These are phyloP conservation scores for Heterodera carotae DNA, from an alignment of 1,140 invertebrate genomes.

Conservation along the genomic window DNA sequence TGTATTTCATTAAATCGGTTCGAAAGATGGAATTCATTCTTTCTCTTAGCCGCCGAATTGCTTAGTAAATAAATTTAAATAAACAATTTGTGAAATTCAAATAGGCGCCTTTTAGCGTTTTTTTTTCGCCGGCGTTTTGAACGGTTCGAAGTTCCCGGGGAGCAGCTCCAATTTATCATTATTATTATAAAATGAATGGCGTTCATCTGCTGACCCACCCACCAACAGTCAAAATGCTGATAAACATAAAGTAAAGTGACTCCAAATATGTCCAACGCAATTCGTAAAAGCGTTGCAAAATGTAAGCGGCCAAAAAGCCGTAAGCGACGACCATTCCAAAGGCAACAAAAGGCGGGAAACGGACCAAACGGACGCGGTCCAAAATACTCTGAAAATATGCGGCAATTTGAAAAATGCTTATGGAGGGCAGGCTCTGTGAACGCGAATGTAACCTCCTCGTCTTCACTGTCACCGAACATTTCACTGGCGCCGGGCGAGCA, in stretches of 20 bases:
- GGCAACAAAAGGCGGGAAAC: conserved; percentile 62
- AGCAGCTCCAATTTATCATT: no score
- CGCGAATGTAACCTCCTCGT: conserved; percentile 62
- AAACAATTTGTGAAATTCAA: no score
- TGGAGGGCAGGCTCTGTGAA: no score
- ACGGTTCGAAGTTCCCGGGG: no score
- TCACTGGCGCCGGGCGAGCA: conserved; percentile 20
- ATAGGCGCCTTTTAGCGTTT: no score
- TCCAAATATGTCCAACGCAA: conserved; percentile 62
- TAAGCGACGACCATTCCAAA: conserved; percentile 62
- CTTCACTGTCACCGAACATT: conserved; percentile 60
- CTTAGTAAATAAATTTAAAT: no score
- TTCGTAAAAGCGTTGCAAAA: conserved; percentile 50
- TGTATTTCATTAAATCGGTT: no score
- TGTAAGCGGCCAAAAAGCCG: conserved; percentile 58
- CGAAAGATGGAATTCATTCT: no score
- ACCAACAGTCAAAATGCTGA: conserved; percentile 64
- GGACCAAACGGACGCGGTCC: conserved; percentile 58
- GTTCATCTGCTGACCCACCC: conserved; percentile 15
- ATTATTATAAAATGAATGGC: conserved; percentile 4
- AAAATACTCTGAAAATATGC: conserved; percentile 54
- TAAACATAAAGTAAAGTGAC: conserved; percentile 63
- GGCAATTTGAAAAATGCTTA: not conserved
- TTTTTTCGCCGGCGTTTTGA: no score
- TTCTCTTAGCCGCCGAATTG: no score